A percentile compares a stretch with the other conserved stretches of the same genome.
These are phyloP conservation scores for Zosterops lateralis DNA, from an alignment of 2,113 vertebrate genomes.

Conservation along the genomic window DNA sequence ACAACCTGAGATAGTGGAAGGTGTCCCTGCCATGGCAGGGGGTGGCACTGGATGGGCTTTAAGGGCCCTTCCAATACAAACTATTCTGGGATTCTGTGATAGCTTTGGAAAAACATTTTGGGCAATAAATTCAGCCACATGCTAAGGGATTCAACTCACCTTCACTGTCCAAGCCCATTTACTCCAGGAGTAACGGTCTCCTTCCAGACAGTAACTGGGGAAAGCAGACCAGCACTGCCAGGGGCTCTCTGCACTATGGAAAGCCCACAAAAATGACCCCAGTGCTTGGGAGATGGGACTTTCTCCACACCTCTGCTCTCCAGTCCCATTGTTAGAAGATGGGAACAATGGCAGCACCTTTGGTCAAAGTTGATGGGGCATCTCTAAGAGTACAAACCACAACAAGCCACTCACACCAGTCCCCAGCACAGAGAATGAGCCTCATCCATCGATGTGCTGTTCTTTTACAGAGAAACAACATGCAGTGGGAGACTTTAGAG, in stretches of 20 bases:
- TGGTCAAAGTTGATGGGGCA: background rate
- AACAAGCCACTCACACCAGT: fast-evolving
- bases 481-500: background rate
- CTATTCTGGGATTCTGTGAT: background rate
- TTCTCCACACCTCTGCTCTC: background rate
- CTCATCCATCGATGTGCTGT: background rate
- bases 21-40: background rate
- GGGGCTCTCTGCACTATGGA: background rate
- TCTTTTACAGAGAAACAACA: background rate
- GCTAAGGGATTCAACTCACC: background rate
- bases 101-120: background rate
- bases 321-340: fast-evolving
- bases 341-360: background rate
- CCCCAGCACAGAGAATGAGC: background rate
- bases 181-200: background rate
- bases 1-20: fast-evolving
- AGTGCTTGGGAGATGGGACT: fast-evolving
- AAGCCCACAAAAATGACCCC: background rate
- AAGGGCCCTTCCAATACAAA: background rate
- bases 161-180: fast-evolving
- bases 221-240: background rate
- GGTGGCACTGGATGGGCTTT: fast-evolving
- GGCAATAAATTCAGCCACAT: background rate
- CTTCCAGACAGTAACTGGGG: background rate
- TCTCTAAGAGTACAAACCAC: background rate